Conservation (phyloP, 1,140 invertebrate genomes). For the Orius laevigatus region DNA sequence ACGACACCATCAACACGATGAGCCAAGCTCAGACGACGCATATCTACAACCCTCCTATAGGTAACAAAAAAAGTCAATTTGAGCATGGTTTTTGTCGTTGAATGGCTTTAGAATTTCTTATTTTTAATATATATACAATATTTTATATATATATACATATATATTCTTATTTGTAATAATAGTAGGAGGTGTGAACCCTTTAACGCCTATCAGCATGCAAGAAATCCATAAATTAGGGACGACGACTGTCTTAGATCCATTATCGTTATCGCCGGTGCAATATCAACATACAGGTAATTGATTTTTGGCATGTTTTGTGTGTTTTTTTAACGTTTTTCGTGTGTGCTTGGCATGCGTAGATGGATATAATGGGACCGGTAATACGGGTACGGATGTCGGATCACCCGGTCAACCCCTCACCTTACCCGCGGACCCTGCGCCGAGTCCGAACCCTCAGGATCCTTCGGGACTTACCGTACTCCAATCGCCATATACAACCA, state of each 20-base stretch:
- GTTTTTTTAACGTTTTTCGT: slow-evolving; percentile 18
- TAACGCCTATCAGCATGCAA: slow-evolving; percentile 62
- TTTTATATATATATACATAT: no score
- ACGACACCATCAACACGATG: slow-evolving; percentile 61
- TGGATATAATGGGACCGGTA: neutral
- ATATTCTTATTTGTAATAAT: slow-evolving; percentile 8
- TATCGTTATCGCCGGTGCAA: slow-evolving; percentile 19
- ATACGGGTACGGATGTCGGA: slow-evolving; percentile 24
- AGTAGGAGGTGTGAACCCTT: slow-evolving; percentile 50
- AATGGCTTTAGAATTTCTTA: slow-evolving; percentile 4
- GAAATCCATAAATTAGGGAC: slow-evolving; percentile 37
- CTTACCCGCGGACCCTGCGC: slow-evolving; percentile 36
- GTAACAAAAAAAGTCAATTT: slow-evolving; percentile 37
- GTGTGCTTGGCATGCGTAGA: slow-evolving; percentile 1
- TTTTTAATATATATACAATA: slow-evolving; percentile 13
- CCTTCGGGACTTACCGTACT: slow-evolving; percentile 29
- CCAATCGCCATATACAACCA: slow-evolving; percentile 32
- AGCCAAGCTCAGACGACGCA: slow-evolving; percentile 41
- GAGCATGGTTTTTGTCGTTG: slow-evolving; percentile 34
- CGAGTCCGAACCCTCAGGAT: slow-evolving; percentile 31
- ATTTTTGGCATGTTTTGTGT: slow-evolving; percentile 22
- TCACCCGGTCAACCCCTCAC: slow-evolving; percentile 33
- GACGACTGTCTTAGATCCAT: slow-evolving; percentile 18
- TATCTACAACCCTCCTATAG: slow-evolving; percentile 59
- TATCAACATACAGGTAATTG: slow-evolving; percentile 17